phyloP scores from a whole-genome alignment of 64 coral and sea anemone species.

The Stichodactyla mertensii region DNA sequence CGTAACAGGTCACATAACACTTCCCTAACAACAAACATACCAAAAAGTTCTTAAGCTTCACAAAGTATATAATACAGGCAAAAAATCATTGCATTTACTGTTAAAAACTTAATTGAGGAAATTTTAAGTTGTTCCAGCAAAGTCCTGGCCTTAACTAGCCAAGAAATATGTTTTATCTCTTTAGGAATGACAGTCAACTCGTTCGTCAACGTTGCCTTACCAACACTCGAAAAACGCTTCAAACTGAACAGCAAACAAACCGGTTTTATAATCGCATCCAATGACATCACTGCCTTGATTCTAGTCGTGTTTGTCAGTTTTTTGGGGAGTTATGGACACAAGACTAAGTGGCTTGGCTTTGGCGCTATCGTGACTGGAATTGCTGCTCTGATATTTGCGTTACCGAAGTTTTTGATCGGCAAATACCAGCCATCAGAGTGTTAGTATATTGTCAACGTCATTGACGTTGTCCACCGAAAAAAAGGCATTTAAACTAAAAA shows the following conservation, averaged over 20 bases:
- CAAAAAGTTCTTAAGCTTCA: too few relatives aligned
- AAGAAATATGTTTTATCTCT: not conserved
- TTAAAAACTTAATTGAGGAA: too few relatives aligned
- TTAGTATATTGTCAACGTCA: not conserved
- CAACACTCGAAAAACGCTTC: conserved; percentile 74
- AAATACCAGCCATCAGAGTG: not conserved
- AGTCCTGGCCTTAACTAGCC: too few relatives aligned
- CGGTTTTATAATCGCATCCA: conserved; percentile 77
- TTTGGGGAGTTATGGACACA: conserved; percentile 82
- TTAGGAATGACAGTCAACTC: conserved; percentile 69
- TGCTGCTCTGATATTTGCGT: not conserved
- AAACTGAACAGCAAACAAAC: conserved; percentile 59
- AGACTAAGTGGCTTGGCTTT: conserved; percentile 79
- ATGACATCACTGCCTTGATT: conserved; percentile 68
- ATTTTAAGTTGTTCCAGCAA: too few relatives aligned
- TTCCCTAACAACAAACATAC: too few relatives aligned
- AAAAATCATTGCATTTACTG: too few relatives aligned
- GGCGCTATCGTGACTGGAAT: conserved; percentile 65
- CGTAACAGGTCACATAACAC: too few relatives aligned
- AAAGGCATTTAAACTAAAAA: too few relatives aligned
- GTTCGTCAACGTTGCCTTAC: conserved; percentile 43
- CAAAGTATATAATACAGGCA: too few relatives aligned
- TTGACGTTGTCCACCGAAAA: too few relatives aligned
- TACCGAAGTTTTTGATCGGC: not conserved
- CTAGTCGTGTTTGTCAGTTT: conserved; percentile 78